phyloP scores from a whole-genome alignment of 2,797 vertebrate species.

The Meriones psammophilus region DNA sequence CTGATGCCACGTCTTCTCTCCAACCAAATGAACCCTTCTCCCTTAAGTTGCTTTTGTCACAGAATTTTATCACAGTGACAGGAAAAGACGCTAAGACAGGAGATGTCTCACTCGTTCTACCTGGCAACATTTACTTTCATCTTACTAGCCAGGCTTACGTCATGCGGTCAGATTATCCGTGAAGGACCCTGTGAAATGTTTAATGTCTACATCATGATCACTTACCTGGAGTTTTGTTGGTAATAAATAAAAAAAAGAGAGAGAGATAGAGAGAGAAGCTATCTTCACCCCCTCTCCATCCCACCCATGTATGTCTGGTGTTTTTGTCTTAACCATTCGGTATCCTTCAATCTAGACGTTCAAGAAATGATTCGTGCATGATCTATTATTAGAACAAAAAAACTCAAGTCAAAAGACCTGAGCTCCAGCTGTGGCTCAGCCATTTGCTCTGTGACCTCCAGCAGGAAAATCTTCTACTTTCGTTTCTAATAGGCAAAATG shows the following conservation, averaged over 20 bases:
- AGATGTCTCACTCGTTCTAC: neutral
- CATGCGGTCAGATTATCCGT: neutral
- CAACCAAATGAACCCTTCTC: neutral
- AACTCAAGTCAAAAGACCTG: neutral
- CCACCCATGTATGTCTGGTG: neutral
- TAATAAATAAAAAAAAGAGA: neutral
- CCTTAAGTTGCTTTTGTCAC: neutral
- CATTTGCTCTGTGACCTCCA: neutral
- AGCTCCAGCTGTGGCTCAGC: neutral
- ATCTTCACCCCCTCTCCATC: neutral
- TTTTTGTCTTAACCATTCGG: neutral
- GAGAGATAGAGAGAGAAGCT: neutral
- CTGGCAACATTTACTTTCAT: neutral
- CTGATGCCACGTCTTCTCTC: neutral
- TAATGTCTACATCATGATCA: neutral
- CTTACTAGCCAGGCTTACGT: neutral
- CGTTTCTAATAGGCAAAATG: conserved; percentile 50
- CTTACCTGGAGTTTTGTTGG: neutral
- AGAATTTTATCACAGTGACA: neutral
- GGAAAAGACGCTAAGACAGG: neutral
- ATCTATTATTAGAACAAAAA: conserved; percentile 29
- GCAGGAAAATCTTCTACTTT: conserved; percentile 27
- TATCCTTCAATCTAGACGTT: conserved; percentile 6
- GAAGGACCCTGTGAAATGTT: conserved; percentile 16
- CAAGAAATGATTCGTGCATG: neutral